phyloP scores from a whole-genome alignment of 2,888 invertebrate genomes.

The Sinelater perroti region DNA sequence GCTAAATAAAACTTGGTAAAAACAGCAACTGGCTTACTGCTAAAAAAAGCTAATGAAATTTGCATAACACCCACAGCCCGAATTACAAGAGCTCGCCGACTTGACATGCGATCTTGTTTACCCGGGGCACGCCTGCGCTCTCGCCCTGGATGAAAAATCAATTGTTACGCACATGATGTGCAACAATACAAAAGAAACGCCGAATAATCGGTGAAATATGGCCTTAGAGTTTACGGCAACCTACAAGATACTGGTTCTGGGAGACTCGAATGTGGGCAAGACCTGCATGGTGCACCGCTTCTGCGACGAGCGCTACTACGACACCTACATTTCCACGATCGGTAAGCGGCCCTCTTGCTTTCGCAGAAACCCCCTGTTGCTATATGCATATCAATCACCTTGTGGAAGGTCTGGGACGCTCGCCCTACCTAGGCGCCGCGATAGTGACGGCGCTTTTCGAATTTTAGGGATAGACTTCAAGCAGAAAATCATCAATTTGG shows the following conservation, averaged over 20 bases:
- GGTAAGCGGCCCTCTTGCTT: constrained; percentile 67
- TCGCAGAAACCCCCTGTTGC: too few relatives aligned
- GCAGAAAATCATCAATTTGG: constrained; percentile 87
- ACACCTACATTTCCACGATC: constrained; percentile 90
- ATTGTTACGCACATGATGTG: constrained; percentile 25
- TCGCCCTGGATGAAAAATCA: constrained; percentile 23
- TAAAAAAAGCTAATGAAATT: too few relatives aligned
- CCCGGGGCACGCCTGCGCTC: constrained; percentile 23
- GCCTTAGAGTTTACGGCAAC: constrained; percentile 87
- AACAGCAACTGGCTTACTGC: too few relatives aligned
- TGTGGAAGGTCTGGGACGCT: constrained; percentile 30
- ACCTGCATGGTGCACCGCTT: constrained; percentile 90
- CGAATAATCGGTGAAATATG: constrained; percentile 62
- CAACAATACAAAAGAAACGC: constrained; percentile 29
- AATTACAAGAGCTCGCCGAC: too few relatives aligned
- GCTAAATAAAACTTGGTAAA: too few relatives aligned
- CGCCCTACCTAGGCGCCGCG: too few relatives aligned
- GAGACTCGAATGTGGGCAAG: constrained; percentile 90
- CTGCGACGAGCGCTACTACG: constrained; percentile 89
- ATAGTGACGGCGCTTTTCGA: too few relatives aligned
- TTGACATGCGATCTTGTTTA: too few relatives aligned
- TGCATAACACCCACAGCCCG: too few relatives aligned
- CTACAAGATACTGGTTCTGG: constrained; percentile 86
- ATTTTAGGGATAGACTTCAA: constrained; percentile 83
- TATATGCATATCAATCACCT: constrained; percentile 13